Base-by-base conservation (phyloP, 2,113 vertebrate genomes). In the Apodemus speciosus region DNA sequence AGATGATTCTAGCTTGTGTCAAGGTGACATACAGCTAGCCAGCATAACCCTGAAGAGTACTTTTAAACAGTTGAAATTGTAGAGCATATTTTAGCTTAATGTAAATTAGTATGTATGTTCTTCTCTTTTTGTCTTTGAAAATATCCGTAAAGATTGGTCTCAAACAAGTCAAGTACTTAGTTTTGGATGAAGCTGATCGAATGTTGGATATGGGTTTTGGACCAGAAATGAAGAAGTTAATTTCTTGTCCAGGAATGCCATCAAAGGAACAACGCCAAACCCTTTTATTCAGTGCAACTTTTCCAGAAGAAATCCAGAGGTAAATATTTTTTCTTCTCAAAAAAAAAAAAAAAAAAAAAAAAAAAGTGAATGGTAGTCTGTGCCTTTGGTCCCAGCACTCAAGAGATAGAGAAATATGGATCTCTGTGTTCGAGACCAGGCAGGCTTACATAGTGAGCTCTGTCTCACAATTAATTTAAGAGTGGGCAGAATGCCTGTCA, bases 141-240 rank as follows among this genome's bases (percentile, higher is more conserved):
- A 93, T 95, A 53, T 64, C 40, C 21, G 94, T 94, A 35, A 93
- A 99, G 99, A 97, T 99, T 86, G 98, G 98, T 27, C 95, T 99
- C 85, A 97, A 46, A 30, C 98, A 99, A 71, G 62, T 99, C 92
- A 98, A 98, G 1, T 99, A 99, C 30, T 94, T 99, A 94, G 99
- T 99, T 75, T 95, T 99, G 93, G 99, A 99, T 95, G 99, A 99
- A 98, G 99, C 99, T 0, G 99, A 99, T 96, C 98, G 99, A 23
- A 99, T 99, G 99, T 94, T 99, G 97, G 99, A 99, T 95, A 99
- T 99, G 99, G 99, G 99, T 2, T 99, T 99, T 97, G 99, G 98
- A 53, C 98, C 98, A 3, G 98, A 98, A 43, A 99, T 99, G 98
- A 98, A 98, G 49, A 99, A 98, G 49, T 94, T 99, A 93, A 97